Evolutionary conservation across 2,113 vertebrate genomes (phyloP).

Genomic region (Crotalus viridis): DNA sequence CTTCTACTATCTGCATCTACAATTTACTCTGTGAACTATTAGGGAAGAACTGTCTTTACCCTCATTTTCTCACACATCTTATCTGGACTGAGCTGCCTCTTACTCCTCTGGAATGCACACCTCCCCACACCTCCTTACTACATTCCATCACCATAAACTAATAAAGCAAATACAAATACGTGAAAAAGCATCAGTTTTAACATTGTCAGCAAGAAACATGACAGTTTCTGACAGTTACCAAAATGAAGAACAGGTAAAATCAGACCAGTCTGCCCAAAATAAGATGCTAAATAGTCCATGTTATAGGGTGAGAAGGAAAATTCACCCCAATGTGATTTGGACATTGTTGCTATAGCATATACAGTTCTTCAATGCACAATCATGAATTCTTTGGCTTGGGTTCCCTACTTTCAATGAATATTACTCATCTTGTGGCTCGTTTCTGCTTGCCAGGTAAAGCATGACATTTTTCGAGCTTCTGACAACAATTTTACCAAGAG

Average conservation of each 20-base stretch:
- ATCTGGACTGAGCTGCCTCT: background rate
- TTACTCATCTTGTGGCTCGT: background rate
- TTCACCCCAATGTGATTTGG: background rate
- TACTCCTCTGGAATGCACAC: background rate
- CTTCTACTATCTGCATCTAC: background rate
- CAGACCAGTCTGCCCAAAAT: background rate
- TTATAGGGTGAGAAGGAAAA: background rate
- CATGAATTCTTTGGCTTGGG: background rate
- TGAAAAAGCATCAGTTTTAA: too few species aligned
- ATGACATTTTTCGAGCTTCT: constrained; percentile 7
- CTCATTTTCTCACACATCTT: background rate
- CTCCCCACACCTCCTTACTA: background rate
- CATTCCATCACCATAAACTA: background rate
- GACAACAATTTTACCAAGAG: background rate
- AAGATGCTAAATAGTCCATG: background rate
- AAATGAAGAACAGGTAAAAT: background rate
- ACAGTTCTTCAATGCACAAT: background rate
- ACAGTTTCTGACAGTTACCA: background rate
- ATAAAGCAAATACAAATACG: background rate
- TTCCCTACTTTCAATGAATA: background rate
- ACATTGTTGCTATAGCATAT: background rate
- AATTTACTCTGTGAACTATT: background rate
- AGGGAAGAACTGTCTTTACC: background rate
- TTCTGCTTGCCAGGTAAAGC: background rate
- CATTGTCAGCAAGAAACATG: background rate